phyloP scores from a whole-genome alignment of 2,888 invertebrate genomes.

The Pristionchus mayeri region DNA sequence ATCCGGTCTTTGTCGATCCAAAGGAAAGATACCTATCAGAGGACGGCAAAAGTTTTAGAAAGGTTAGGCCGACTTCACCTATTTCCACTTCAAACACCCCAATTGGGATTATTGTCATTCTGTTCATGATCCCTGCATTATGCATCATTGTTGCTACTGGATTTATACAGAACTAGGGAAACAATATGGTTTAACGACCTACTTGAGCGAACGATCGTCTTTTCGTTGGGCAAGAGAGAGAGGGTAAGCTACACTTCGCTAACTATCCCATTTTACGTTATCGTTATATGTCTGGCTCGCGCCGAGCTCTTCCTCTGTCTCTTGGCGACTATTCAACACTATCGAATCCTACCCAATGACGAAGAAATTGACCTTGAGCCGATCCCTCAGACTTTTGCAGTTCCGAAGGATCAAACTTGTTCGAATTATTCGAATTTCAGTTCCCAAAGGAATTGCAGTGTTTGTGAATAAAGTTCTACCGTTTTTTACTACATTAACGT shows the following conservation, averaged over 20 bases:
- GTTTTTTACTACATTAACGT: too few relatives aligned
- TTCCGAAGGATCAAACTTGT: constrained; percentile 18
- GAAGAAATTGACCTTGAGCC: constrained; percentile 22
- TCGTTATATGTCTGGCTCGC: background rate
- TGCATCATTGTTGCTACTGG: too few relatives aligned
- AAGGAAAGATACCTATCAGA: constrained; percentile 32
- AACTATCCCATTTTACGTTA: too few relatives aligned
- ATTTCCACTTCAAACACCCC: background rate
- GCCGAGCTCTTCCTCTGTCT: constrained; percentile 35
- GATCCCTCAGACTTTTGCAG: background rate
- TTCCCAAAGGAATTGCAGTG: too few relatives aligned
- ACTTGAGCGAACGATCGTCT: constrained; percentile 4
- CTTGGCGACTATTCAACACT: constrained; percentile 6
- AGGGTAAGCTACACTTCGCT: constrained; percentile 20
- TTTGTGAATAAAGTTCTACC: too few relatives aligned
- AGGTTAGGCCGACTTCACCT: background rate
- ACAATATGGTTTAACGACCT: too few relatives aligned
- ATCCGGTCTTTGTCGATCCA: constrained; percentile 25
- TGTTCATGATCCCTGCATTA: too few relatives aligned
- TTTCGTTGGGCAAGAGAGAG: constrained; percentile 12
- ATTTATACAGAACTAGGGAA: too few relatives aligned
- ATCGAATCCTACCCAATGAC: background rate
- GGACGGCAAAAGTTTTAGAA: constrained; percentile 11
- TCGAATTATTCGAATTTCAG: too few relatives aligned
- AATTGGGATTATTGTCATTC: too few relatives aligned